Base-by-base conservation (phyloP, 2,888 invertebrate species). In the Papilio protenor region DNA sequence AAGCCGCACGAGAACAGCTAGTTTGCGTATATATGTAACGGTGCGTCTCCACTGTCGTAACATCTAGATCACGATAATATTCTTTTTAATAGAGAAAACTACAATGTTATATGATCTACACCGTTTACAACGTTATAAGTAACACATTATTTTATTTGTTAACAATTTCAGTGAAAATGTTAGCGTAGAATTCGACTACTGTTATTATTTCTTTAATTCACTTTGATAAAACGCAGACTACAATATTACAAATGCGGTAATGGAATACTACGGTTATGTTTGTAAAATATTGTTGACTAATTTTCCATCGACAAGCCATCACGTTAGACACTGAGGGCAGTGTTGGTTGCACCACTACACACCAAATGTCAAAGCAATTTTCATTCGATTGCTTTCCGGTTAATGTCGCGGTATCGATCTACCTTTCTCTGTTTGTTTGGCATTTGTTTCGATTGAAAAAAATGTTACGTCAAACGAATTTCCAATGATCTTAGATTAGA, bases 301-400 rank as follows among this genome's bases (percentile, higher is more conserved):
- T 79, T 76, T 80, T 72, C 76, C 45, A 78, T 79, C 76, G 76
- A 80, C 74, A 79, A 55, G 21, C 40, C 66, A 73, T 66, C 72
- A 72, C 81, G 83, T 82, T 79, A 80, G 80, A 80, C 81, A 76
- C 73, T 27, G 75, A 79, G 79, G 75, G 80, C 77, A 75, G 77
- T 75, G 69, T 79, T 74, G 77, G 66, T 79, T 75, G 74, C 70
- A 55, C 66, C 52, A 52, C 52, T 18, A 16, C 77, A 79, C 80
- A 79, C 80, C 81, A 87, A 89, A 90, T 89, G 89, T 88, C 89
- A 89, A 86, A 88, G 85, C 83, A 88, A 90, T 89, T 90, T 89
- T 76, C 82, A 81, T 85, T 85, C 84, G 86, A 88, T 86, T 88
- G 85, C 82, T 84, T 81, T 75, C 75, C 21, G 23, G 81, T 79